A percentile compares a stretch with the other conserved stretches of the same genome.
These are phyloP conservation scores for Frankliniella fusca DNA, from an alignment of 2,888 invertebrate species.

Conservation along the genomic window DNA sequence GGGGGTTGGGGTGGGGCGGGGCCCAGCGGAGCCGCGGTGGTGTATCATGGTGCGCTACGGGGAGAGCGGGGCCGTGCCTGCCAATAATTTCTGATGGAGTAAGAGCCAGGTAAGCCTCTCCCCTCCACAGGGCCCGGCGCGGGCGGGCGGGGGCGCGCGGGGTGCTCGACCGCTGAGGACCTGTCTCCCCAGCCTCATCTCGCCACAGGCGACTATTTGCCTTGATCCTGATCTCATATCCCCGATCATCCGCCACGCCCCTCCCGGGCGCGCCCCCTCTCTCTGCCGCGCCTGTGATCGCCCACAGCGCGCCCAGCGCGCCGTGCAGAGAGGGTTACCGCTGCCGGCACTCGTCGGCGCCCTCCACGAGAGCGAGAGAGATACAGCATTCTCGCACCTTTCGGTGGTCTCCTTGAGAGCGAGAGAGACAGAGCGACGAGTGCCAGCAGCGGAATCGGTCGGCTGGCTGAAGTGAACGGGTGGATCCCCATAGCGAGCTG, in stretches of 20 bases:
- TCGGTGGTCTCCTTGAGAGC: no score
- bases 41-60: neutral
- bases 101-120: neutral
- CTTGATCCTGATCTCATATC: neutral
- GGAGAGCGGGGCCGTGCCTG: neutral
- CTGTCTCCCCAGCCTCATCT: neutral
- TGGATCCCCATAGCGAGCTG: no score
- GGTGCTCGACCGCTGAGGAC: no score
- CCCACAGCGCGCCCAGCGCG: neutral
- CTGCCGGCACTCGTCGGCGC: neutral
- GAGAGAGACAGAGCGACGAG: no score
- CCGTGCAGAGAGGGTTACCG: neutral
- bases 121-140: no score
- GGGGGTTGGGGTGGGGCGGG: no score
- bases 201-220: neutral
- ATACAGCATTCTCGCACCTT: no score
- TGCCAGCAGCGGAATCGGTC: no score
- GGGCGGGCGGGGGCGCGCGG: neutral
- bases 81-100: slow-evolving; percentile 1
- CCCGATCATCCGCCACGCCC: neutral
- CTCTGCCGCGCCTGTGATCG: neutral
- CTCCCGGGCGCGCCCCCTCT: neutral
- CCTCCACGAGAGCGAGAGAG: no score
- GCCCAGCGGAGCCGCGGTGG: no score
- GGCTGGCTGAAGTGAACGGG: no score